Percentiles rank a stretch among this genome's conserved stretches.
phyloP scores from a whole-genome alignment of 2,888 invertebrate genomes.

The Cataglyphis livida region DNA sequence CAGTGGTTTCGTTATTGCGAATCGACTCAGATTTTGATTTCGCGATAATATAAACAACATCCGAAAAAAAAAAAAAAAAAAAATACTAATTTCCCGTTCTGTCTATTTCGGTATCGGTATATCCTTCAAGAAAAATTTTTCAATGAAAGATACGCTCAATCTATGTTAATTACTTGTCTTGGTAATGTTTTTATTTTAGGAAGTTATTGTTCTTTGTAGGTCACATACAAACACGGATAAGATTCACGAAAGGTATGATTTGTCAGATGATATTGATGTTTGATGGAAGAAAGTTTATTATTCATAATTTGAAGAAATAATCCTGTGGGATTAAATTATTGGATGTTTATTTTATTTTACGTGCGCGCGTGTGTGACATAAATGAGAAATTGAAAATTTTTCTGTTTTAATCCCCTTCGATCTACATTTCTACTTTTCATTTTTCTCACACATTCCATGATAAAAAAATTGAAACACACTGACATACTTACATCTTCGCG shows the following conservation, averaged over 20 bases:
- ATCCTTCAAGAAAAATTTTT: not conserved
- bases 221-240: not conserved
- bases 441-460: not conserved
- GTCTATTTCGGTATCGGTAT: not conserved
- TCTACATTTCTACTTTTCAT: not conserved
- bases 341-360: not conserved
- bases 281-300: not conserved
- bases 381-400: not conserved
- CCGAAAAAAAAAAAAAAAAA: not conserved
- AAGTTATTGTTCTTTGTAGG: not conserved
- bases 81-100: slow-evolving; percentile 14
- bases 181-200: not conserved
- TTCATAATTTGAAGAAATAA: not conserved
- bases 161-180: not conserved
- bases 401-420: not conserved
- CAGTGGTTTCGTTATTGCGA: slow-evolving; percentile 62
- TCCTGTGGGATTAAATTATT: not conserved
- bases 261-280: not conserved
- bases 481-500: slow-evolving; percentile 13
- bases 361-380: not conserved
- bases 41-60: not conserved
- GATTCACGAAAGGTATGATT: not conserved
- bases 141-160: not conserved
- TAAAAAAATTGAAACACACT: not conserved
- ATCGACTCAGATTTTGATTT: not conserved